phyloP scores from a whole-genome alignment of 2,797 vertebrate species.

The Spea hammondii region DNA sequence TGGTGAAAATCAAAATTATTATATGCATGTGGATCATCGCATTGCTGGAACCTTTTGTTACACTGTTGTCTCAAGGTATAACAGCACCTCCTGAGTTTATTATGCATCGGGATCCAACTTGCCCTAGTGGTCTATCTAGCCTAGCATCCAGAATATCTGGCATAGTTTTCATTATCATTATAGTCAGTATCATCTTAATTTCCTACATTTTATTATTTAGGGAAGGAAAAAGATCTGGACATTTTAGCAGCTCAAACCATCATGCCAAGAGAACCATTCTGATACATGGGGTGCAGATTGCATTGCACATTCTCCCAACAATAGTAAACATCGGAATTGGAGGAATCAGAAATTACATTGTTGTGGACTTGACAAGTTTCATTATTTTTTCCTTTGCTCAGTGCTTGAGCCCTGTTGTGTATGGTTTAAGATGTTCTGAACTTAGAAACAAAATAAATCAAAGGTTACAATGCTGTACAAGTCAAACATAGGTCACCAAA shows the following conservation, averaged over 20 bases:
- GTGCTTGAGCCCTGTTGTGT: constrained; percentile 66
- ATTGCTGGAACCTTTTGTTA: constrained; percentile 56
- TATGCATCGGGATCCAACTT: constrained; percentile 52
- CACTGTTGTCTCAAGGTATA: constrained; percentile 50
- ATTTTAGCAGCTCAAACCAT: constrained; percentile 64
- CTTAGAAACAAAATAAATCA: constrained; percentile 51
- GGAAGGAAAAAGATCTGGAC: constrained; percentile 59
- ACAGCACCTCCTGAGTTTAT: constrained; percentile 28
- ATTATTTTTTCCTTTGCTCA: constrained; percentile 63
- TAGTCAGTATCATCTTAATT: constrained; percentile 53
- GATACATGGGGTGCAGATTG: constrained; percentile 63
- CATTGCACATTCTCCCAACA: constrained; percentile 62
- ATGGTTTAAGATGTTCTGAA: constrained; percentile 62
- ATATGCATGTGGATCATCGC: constrained; percentile 50
- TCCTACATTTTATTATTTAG: constrained; percentile 62
- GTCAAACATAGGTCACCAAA: neutral
- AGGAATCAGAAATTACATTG: constrained; percentile 48
- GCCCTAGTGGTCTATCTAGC: constrained; percentile 52
- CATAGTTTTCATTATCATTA: constrained; percentile 57
- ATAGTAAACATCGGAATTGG: constrained; percentile 58
- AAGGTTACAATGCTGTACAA: constrained; percentile 3
- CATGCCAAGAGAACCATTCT: constrained; percentile 62
- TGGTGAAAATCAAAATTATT: constrained; percentile 56
- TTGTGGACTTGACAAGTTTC: constrained; percentile 58
- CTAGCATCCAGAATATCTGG: constrained; percentile 53